Conservation (phyloP, 2,113 vertebrate species). For the Raja brachyura region DNA sequence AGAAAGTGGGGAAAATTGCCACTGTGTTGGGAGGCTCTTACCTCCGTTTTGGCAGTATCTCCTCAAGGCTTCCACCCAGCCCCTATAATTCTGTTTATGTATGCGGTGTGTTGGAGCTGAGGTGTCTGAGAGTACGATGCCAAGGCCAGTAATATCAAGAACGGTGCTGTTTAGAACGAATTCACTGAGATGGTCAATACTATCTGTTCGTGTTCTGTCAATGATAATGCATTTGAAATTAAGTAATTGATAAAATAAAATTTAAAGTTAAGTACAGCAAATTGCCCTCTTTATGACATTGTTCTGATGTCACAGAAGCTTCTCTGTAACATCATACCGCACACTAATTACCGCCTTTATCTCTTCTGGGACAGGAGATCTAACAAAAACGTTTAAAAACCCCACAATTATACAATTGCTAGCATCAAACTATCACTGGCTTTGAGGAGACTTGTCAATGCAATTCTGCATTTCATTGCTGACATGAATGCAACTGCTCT, state of each 20-base stretch:
- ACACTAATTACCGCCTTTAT: neutral
- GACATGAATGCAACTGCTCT: neutral
- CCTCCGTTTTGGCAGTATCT: slow-evolving; percentile 26
- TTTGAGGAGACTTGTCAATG: neutral
- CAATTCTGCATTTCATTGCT: neutral
- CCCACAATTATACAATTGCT: neutral
- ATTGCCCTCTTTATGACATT: slow-evolving; percentile 6
- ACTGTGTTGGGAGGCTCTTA: neutral
- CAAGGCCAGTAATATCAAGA: neutral
- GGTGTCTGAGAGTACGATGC: neutral
- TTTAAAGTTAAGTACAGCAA: neutral
- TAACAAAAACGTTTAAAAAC: neutral
- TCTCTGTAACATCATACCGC: slow-evolving; percentile 7
- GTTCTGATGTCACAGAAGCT: slow-evolving; percentile 9
- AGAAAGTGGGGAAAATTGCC: neutral
- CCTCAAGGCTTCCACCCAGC: neutral
- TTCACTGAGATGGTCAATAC: neutral
- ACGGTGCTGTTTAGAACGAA: neutral
- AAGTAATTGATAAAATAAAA: neutral
- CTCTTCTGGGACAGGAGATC: neutral
- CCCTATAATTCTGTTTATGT: neutral
- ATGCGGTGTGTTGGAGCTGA: neutral
- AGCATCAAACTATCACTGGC: neutral
- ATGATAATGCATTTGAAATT: neutral
- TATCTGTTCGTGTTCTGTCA: neutral